Percentiles rank a stretch among this genome's conserved stretches.
Evolutionary conservation across 2,888 invertebrate genomes (phyloP).

Genomic region (Xanthorhoe designata): DNA sequence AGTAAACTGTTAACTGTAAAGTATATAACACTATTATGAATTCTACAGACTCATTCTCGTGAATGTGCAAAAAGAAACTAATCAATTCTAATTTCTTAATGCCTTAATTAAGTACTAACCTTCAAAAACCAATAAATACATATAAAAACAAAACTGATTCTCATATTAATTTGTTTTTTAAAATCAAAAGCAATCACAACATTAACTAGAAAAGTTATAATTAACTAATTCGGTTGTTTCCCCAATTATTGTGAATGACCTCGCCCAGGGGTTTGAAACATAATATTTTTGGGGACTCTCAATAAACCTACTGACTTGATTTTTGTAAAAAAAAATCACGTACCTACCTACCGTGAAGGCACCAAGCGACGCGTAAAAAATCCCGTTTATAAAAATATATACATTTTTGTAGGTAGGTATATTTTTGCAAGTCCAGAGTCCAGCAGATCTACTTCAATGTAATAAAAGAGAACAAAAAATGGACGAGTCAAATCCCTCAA

Average conservation of each 20-base stretch:
- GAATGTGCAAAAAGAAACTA: too few species aligned
- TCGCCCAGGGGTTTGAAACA: neutral
- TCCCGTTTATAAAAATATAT: too few species aligned
- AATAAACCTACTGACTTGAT: neutral
- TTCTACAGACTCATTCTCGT: too few species aligned
- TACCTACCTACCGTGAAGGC: too few species aligned
- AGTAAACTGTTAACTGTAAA: too few species aligned
- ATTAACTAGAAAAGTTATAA: conserved; percentile 35
- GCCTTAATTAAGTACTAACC: neutral
- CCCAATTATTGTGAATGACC: conserved; percentile 18
- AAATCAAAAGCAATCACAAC: conserved; percentile 37
- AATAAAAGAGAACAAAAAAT: conserved; percentile 27
- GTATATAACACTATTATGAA: too few species aligned
- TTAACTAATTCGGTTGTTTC: conserved; percentile 23
- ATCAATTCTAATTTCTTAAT: too few species aligned
- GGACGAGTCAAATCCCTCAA: conserved; percentile 35
- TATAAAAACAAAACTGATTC: neutral
- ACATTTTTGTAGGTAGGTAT: neutral
- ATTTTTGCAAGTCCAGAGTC: neutral
- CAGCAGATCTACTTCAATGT: neutral
- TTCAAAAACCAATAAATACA: neutral
- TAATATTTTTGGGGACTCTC: conserved; percentile 1
- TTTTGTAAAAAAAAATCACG: neutral
- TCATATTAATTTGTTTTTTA: conserved; percentile 20
- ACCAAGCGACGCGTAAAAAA: neutral